Percentiles rank a stretch among this genome's conserved stretches.
phyloP scores from a whole-genome alignment of 2,797 vertebrate species.

The Sebastes reedi region DNA sequence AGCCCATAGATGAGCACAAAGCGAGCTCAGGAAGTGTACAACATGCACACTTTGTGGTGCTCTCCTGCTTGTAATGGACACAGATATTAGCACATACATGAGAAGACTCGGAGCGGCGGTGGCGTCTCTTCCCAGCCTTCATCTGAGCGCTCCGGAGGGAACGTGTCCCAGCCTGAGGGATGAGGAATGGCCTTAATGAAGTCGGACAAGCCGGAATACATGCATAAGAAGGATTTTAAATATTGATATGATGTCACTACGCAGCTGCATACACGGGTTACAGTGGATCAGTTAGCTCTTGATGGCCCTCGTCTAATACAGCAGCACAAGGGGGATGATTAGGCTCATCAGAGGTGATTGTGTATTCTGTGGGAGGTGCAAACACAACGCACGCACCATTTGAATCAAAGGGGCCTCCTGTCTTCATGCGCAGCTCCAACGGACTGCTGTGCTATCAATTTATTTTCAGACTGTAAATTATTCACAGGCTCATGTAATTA shows the following conservation, averaged over 20 bases:
- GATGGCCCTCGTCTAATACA: constrained; percentile 84
- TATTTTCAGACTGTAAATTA: constrained; percentile 75
- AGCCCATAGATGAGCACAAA: not conserved
- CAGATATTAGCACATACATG: constrained; percentile 40
- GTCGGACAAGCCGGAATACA: constrained; percentile 93
- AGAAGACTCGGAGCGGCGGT: constrained; percentile 38
- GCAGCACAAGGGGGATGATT: constrained; percentile 78
- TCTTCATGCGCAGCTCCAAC: constrained; percentile 35
- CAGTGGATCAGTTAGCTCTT: constrained; percentile 84
- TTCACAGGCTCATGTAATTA: constrained; percentile 76
- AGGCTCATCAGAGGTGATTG: constrained; percentile 85
- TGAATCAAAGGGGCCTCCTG: constrained; percentile 52
- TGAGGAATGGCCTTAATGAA: constrained; percentile 94
- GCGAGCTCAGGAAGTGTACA: not conserved
- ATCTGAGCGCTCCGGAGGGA: constrained; percentile 86
- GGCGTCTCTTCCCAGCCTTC: constrained; percentile 77
- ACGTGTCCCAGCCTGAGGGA: constrained; percentile 75
- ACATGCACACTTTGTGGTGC: not conserved
- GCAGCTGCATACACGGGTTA: constrained; percentile 82
- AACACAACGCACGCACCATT: constrained; percentile 60
- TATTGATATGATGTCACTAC: constrained; percentile 93
- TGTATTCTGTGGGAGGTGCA: constrained; percentile 74
- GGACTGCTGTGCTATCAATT: constrained; percentile 54
- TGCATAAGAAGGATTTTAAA: constrained; percentile 94
- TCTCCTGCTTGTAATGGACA: constrained; percentile 32